A percentile compares a stretch with the other conserved stretches of the same genome.
phyloP scores from a whole-genome alignment of 2,888 invertebrate genomes.

The Microctonus brassicae region DNA sequence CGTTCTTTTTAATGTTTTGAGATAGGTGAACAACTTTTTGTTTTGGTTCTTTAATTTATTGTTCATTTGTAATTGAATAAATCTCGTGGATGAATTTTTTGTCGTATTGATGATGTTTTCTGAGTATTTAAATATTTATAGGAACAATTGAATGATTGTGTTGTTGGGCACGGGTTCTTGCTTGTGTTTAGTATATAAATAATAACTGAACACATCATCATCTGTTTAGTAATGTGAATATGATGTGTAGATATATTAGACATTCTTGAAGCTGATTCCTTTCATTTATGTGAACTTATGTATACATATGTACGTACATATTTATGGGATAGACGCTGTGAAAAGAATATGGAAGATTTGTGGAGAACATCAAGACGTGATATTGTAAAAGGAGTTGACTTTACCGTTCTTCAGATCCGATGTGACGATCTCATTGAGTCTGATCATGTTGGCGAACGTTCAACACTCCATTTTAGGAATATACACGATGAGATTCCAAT shows the following conservation, averaged over 20 bases:
- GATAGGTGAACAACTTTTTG: too few species aligned
- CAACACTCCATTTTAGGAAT: constrained; percentile 13
- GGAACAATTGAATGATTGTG: constrained; percentile 21
- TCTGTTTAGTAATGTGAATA: neutral
- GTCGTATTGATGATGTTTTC: neutral
- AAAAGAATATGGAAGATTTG: constrained; percentile 41
- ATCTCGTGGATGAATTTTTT: too few species aligned
- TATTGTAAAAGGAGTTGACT: constrained; percentile 44
- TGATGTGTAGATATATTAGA: neutral
- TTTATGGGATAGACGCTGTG: constrained; percentile 35
- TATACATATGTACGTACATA: constrained; percentile 43
- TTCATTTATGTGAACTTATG: too few species aligned
- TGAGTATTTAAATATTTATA: neutral
- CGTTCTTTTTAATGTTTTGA: too few species aligned
- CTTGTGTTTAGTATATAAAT: neutral
- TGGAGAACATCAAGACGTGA: constrained; percentile 33
- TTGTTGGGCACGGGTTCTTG: neutral
- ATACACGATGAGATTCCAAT: neutral
- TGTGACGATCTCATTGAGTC: constrained; percentile 35
- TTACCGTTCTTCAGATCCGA: constrained; percentile 29
- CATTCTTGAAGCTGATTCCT: neutral
- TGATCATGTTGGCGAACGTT: constrained; percentile 2
- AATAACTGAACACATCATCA: too few species aligned
- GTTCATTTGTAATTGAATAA: too few species aligned
- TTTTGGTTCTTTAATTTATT: too few species aligned